Percentiles rank a stretch among this genome's conserved stretches.
Evolutionary conservation across 2,113 vertebrate genomes (phyloP).

Genomic region (Piaya cayana): DNA sequence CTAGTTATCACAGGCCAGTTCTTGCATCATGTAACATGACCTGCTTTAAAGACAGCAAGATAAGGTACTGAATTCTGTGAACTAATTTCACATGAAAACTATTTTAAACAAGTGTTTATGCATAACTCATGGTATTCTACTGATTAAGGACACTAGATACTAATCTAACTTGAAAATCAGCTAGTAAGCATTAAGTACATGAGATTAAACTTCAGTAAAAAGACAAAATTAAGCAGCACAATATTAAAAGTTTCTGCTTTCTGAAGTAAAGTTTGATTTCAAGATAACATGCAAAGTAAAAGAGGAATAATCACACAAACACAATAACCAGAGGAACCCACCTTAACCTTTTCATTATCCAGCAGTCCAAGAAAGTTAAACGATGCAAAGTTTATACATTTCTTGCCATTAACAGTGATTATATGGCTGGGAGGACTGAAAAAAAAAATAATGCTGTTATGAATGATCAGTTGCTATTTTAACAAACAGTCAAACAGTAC

Average conservation of each 20-base stretch:
- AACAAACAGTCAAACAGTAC: background rate
- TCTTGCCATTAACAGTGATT: conserved; percentile 90
- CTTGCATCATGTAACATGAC: background rate
- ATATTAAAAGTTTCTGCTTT: background rate
- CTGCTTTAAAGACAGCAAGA: background rate
- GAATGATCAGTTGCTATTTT: background rate
- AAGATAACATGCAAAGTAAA: background rate
- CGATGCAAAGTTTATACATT: conserved; percentile 94
- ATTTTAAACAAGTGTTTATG: background rate
- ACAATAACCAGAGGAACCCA: conserved; percentile 62
- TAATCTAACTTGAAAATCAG: background rate
- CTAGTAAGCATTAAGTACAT: background rate
- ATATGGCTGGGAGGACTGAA: conserved; percentile 90
- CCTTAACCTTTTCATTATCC: conserved; percentile 91
- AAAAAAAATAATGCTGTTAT: conserved; percentile 25
- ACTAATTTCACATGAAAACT: background rate
- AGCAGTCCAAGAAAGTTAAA: conserved; percentile 97
- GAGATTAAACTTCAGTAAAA: background rate
- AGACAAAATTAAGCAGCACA: background rate
- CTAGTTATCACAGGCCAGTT: background rate
- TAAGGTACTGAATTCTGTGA: background rate
- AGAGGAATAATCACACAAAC: background rate
- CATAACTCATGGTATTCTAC: background rate
- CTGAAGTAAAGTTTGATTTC: background rate
- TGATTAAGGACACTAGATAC: background rate